phyloP scores from a whole-genome alignment of 2,113 vertebrate genomes.

The Motacilla alba region DNA sequence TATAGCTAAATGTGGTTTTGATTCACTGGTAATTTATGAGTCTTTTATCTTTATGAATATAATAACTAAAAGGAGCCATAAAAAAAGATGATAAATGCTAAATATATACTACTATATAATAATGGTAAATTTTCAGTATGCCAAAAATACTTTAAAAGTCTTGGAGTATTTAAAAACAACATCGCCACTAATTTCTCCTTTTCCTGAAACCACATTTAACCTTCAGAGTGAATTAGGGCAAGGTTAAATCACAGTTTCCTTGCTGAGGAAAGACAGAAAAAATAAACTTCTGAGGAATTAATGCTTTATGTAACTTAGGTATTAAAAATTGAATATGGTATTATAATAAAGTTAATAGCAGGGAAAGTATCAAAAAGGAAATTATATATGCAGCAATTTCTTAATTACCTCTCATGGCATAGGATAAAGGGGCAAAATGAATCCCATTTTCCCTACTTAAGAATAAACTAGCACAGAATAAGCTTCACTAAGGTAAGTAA shows the following conservation, averaged over 20 bases:
- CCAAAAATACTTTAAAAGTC: neutral
- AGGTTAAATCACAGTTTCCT: neutral
- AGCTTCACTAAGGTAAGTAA: neutral
- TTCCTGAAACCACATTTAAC: neutral
- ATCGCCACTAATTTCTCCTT: neutral
- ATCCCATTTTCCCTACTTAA: neutral
- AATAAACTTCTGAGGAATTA: neutral
- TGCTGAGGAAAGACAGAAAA: neutral
- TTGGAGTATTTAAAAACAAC: neutral
- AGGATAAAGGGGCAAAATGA: neutral
- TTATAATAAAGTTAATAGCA: neutral
- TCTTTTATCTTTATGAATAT: neutral
- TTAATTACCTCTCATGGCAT: neutral
- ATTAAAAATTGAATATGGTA: neutral
- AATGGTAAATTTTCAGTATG: neutral
- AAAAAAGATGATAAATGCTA: slow-evolving; percentile 1
- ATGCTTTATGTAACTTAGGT: neutral
- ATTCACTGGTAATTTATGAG: slow-evolving; percentile 4
- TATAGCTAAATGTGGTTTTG: neutral
- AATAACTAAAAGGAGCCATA: neutral
- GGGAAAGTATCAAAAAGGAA: neutral
- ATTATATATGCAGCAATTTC: neutral
- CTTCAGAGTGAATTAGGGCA: neutral
- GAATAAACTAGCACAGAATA: neutral
- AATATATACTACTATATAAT: neutral